Evolutionary conservation across 2,113 vertebrate species (phyloP).

Genomic region (Nyctibius bracteatus): DNA sequence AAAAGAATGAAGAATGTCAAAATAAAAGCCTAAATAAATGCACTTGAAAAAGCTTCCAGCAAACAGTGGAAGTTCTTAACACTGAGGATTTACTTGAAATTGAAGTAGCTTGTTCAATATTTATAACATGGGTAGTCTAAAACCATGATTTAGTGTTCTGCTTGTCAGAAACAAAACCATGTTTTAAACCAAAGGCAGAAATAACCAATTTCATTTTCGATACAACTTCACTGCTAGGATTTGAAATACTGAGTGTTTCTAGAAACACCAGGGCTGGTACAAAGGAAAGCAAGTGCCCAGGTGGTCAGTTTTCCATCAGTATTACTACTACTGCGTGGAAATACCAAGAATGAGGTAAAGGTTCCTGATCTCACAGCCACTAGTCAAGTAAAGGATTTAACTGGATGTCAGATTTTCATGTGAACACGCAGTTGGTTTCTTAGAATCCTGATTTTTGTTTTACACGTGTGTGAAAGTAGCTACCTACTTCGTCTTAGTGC

Average conservation of each 20-base stretch:
- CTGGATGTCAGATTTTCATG: background rate
- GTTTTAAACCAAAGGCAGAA: background rate
- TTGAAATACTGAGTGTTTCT: background rate
- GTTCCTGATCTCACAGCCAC: background rate
- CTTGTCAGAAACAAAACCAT: background rate
- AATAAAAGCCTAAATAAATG: background rate
- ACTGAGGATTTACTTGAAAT: background rate
- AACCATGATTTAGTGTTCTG: background rate
- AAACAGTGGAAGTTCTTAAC: background rate
- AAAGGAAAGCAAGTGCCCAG: background rate
- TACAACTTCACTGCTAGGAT: background rate
- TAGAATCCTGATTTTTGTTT: background rate
- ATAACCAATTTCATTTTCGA: background rate
- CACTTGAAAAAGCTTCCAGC: background rate
- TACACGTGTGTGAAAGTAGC: rapidly evolving
- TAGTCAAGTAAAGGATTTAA: background rate
- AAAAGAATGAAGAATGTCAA: background rate
- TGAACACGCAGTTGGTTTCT: background rate
- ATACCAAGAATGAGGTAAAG: background rate
- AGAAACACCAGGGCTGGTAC: background rate
- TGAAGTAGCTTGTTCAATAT: background rate
- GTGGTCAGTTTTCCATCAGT: background rate
- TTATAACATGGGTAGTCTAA: background rate
- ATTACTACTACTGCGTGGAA: background rate
- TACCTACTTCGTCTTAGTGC: background rate